Conservation (phyloP, 2,797 vertebrate species). For the Megaceryle alcyon region DNA sequence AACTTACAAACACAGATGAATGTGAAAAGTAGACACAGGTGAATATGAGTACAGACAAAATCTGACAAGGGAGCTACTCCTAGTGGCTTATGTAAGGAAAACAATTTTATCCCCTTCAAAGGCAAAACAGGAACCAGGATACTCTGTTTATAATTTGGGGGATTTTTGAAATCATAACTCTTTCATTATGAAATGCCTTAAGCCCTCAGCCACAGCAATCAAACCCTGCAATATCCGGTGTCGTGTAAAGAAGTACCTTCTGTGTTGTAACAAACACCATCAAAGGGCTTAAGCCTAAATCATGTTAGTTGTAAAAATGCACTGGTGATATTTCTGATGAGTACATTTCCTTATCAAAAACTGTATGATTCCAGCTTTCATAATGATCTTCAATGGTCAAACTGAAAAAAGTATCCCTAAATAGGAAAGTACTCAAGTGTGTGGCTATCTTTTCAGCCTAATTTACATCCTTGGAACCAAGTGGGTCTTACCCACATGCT, state of each 20-base stretch:
- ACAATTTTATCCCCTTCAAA: slow-evolving; percentile 48
- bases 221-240: slow-evolving; percentile 61
- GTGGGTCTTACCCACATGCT: background rate
- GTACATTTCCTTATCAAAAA: background rate
- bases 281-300: slow-evolving; percentile 58
- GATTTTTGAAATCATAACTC: slow-evolving; percentile 75
- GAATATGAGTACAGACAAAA: background rate
- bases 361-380: background rate
- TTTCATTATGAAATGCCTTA: slow-evolving; percentile 73
- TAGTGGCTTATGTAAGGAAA: slow-evolving; percentile 9
- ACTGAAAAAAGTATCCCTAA: background rate
- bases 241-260: slow-evolving; percentile 47
- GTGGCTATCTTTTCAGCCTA: background rate
- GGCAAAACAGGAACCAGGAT: slow-evolving; percentile 42
- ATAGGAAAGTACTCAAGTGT: background rate
- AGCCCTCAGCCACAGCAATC: slow-evolving; percentile 68
- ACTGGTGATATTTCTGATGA: background rate
- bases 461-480: background rate
- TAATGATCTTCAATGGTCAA: background rate
- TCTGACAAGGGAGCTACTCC: slow-evolving; percentile 7
- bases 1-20: background rate
- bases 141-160: slow-evolving; percentile 70
- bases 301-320: background rate
- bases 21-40: background rate
- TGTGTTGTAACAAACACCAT: slow-evolving; percentile 66